These are phyloP conservation scores for Rhinopomastus cyanomelas DNA, from an alignment of 2,113 vertebrate species.

Conservation along the genomic window DNA sequence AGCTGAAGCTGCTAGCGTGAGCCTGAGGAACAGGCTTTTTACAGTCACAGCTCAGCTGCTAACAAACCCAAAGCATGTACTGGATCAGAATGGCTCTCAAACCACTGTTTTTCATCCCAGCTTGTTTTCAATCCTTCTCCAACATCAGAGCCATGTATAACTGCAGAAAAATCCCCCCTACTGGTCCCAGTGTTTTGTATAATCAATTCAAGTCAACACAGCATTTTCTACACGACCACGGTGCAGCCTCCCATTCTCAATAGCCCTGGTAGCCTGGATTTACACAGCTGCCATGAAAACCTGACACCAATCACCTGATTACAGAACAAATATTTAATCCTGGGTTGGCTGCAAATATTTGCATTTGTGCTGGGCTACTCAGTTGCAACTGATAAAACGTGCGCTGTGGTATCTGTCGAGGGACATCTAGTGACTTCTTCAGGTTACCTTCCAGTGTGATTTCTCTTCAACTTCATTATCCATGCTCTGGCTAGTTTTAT, in stretches of 20 bases:
- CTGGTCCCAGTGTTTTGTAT: not conserved
- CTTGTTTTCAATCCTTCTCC: not conserved
- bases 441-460: not conserved
- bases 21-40: not conserved
- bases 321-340: constrained; percentile 17
- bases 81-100: not conserved
- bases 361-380: not conserved
- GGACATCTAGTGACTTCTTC: not conserved
- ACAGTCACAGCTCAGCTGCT: not conserved
- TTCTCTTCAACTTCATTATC: not conserved
- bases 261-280: not conserved
- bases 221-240: fast-evolving
- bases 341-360: constrained; percentile 1
- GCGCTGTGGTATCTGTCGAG: not conserved
- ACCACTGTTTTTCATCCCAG: not conserved
- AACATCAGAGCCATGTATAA: not conserved
- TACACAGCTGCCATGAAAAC: not conserved
- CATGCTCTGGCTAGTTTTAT: not conserved
- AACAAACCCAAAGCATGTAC: not conserved
- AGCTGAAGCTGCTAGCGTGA: not conserved
- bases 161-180: not conserved
- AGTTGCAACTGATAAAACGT: not conserved
- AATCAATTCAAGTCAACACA: not conserved
- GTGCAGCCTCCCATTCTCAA: not conserved
- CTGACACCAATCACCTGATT: not conserved